phyloP scores from a whole-genome alignment of 2,797 vertebrate genomes.

The Amblyraja radiata region DNA sequence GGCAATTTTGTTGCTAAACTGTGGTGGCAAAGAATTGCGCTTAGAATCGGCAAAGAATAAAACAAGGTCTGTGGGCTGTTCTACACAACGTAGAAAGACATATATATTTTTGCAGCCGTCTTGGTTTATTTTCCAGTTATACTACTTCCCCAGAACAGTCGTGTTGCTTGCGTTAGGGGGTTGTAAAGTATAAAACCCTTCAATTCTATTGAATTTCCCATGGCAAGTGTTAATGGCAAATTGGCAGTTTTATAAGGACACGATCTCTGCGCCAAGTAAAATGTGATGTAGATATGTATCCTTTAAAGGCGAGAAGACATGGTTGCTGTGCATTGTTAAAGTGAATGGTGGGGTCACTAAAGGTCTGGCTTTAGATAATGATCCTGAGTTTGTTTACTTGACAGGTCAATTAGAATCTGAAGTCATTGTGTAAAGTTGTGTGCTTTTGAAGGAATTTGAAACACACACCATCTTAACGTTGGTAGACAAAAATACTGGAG shows the following conservation, averaged over 20 bases:
- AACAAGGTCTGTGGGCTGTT: background rate
- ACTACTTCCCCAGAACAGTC: background rate
- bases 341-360: background rate
- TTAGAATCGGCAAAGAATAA: background rate
- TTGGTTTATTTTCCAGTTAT: background rate
- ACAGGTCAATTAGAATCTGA: background rate
- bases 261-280: background rate
- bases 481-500: too few species aligned
- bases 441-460: background rate
- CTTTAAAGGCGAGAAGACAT: background rate
- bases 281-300: background rate
- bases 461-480: background rate
- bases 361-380: background rate
- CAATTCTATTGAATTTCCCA: background rate
- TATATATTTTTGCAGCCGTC: background rate
- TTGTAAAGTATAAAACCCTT: background rate
- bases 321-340: background rate
- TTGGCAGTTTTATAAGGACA: background rate
- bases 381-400: constrained; percentile 21
- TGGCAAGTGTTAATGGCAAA: background rate
- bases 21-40: background rate
- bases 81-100: background rate
- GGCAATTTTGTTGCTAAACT: background rate
- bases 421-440: background rate
- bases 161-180: background rate